phyloP scores from a whole-genome alignment of 2,888 invertebrate genomes.

The Caenorhabditis angaria region DNA sequence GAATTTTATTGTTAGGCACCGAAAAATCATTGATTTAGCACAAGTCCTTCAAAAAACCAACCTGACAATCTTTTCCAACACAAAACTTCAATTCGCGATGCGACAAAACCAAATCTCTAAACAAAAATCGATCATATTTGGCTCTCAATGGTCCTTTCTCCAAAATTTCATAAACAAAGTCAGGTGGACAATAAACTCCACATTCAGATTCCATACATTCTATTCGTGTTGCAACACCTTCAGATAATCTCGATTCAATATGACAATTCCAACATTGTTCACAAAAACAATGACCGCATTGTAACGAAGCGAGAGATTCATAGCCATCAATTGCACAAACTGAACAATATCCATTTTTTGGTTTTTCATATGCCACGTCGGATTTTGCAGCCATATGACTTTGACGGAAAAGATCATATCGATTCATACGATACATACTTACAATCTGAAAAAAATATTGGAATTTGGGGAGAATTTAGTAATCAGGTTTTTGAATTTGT shows the following conservation, averaged over 20 bases:
- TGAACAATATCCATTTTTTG: constrained; percentile 27
- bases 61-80: constrained; percentile 88
- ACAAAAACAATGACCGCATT: constrained; percentile 83
- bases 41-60: too few species aligned
- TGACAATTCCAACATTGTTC: constrained; percentile 94
- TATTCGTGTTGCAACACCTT: constrained; percentile 79
- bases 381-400: constrained; percentile 26
- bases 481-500: too few species aligned
- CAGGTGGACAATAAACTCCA: constrained; percentile 84
- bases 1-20: too few species aligned
- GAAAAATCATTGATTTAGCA: too few species aligned
- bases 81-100: constrained; percentile 81
- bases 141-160: constrained; percentile 35
- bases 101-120: constrained; percentile 92
- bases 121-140: constrained; percentile 93
- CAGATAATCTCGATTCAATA: constrained; percentile 82
- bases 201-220: constrained; percentile 97
- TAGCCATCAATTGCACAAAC: constrained; percentile 45
- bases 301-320: constrained; percentile 37
- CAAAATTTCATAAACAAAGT: constrained; percentile 45
- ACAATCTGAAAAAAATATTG: constrained; percentile 26
- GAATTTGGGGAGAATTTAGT: too few species aligned
- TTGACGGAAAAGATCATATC: constrained; percentile 19
- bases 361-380: constrained; percentile 10
- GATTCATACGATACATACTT: constrained; percentile 15